Evolutionary conservation across 2,113 vertebrate genomes (phyloP), one percentile per base, ranked within the genome.

Genomic region (Trichomycterus rosablanca): DNA sequence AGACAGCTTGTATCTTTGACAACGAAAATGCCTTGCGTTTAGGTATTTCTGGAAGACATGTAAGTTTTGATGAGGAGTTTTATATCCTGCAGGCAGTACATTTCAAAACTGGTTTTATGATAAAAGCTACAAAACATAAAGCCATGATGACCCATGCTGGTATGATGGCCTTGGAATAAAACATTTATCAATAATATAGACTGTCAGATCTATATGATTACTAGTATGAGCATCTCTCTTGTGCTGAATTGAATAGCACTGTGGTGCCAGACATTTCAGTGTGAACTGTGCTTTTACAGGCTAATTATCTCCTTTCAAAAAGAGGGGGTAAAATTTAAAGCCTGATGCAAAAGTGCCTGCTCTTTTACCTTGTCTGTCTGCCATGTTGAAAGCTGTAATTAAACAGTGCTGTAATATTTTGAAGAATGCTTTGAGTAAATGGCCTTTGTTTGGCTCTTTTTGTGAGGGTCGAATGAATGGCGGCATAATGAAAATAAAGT

Each of bases 401-500:
- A 72, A 70, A 80, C 53, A 24, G 58, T 74, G 74, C 71, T 72
- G 56, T 72, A 73, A 80, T 74, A 68, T 79, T 59, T 78, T 78
- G 45, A 35, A 34, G 67, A 73, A 53, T 56, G 18, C 52, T 78
- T 72, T 79, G 73, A 72, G 59, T 73, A 76, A 77, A 70, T 63
- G 66, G 52, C 54, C 64, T 78, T 76, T 76, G 71, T 76, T 81
- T 74, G n/a, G 67, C 46, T 63, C 52, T 78, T 80, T 78, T 71
- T 69, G 57, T 64, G 49, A 50, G 44, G 40, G 48, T 42, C 54
- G 66, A 70, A 55, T 76, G 67, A 75, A 75, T 73, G 66, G 50
- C 57, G 75, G 28, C 14, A 73, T 61, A 75, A 78, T 72, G 65
- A 76, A 76, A 80, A 77, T 70, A 74, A 76, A 77, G 52, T 56